Evolutionary conservation across 92 coral and sea anemone species (phyloP).

Genomic region (Desmophyllum pertusum): DNA sequence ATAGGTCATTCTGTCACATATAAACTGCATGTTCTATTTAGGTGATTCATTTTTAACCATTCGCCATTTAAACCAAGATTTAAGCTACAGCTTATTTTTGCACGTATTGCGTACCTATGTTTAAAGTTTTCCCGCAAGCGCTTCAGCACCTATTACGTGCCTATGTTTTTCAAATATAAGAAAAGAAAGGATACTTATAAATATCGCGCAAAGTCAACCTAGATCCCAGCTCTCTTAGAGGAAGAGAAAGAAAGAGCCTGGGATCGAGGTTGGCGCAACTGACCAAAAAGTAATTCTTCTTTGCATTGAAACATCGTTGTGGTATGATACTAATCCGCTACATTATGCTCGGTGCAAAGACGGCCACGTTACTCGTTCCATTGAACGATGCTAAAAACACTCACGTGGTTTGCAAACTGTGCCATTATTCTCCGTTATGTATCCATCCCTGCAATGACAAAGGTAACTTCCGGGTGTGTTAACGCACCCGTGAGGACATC

Average conservation of each 20-base stretch:
- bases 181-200: too few relatives aligned
- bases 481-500: conserved; percentile 42
- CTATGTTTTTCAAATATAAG: not conserved
- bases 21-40: too few relatives aligned
- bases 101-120: not conserved
- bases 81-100: too few relatives aligned
- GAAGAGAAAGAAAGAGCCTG: too few relatives aligned
- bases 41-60: too few relatives aligned
- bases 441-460: conserved; percentile 44
- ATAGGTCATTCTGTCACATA: too few relatives aligned
- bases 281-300: too few relatives aligned
- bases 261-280: too few relatives aligned
- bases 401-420: conserved; percentile 28
- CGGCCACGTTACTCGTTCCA: not conserved
- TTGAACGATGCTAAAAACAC: not conserved
- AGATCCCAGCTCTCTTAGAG: too few relatives aligned
- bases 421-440: conserved; percentile 26
- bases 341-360: not conserved
- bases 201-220: too few relatives aligned
- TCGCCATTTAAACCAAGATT: not conserved
- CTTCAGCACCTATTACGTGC: not conserved
- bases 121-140: not conserved
- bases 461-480: conserved; percentile 34
- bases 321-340: not conserved
- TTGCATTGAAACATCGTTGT: too few relatives aligned